Evolutionary conservation across 2,888 invertebrate genomes (phyloP).

Genomic region (Alloplasta piceator): DNA sequence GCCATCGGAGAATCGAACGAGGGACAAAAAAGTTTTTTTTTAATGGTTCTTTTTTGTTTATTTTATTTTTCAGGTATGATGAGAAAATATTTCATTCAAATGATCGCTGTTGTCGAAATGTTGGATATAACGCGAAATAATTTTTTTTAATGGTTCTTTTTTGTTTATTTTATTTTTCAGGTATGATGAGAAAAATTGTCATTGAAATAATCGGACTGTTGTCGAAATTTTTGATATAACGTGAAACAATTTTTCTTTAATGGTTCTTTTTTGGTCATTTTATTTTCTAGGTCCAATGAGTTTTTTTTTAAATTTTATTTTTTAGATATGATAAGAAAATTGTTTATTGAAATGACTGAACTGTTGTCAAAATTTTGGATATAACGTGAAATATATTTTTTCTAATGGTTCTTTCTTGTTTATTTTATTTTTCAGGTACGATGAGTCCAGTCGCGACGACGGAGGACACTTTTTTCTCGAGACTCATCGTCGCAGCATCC

Average conservation of each 20-base stretch:
- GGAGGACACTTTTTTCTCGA: conserved; percentile 73
- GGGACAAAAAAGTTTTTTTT: neutral
- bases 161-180: conserved; percentile 63
- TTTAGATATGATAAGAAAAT: too few relatives aligned
- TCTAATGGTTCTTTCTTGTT: neutral
- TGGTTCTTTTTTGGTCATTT: too few relatives aligned
- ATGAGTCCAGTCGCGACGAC: conserved; percentile 70
- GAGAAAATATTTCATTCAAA: conserved; percentile 27
- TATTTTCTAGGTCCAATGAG: too few relatives aligned
- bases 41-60: conserved; percentile 4
- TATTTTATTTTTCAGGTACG: conserved; percentile 68
- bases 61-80: conserved; percentile 69
- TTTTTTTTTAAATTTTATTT: too few relatives aligned
- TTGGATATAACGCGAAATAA: neutral
- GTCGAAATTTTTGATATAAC: neutral
- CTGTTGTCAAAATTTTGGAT: too few relatives aligned
- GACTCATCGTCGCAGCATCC: conserved; percentile 89
- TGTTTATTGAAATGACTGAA: too few relatives aligned
- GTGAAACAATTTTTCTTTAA: too few relatives aligned
- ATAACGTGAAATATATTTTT: neutral
- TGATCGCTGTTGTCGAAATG: too few relatives aligned
- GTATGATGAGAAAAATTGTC: conserved; percentile 65
- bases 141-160: neutral
- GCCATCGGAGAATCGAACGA: too few relatives aligned
- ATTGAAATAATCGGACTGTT: neutral